Evolutionary conservation across 2,113 vertebrate genomes (phyloP).

Genomic region (Antechinus stuartii): DNA sequence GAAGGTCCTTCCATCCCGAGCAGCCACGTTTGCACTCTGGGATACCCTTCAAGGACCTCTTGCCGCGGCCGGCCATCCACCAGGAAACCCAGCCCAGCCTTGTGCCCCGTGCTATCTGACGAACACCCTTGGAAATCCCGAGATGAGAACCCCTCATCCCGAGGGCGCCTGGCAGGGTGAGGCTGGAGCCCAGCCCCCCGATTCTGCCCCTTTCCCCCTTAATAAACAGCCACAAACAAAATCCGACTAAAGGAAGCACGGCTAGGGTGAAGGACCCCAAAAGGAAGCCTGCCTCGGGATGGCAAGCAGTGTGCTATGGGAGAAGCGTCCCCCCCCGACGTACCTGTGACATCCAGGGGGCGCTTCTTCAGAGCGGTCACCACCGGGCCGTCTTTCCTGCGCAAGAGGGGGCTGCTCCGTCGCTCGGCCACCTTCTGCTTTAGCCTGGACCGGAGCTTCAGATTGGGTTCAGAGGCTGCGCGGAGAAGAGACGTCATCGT

Average conservation of each 20-base stretch:
- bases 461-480: constrained; percentile 96
- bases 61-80: fast-evolving
- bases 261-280: background rate
- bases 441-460: constrained; percentile 96
- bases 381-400: constrained; percentile 93
- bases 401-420: constrained; percentile 95
- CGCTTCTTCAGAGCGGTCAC: constrained; percentile 93
- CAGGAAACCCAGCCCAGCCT: fast-evolving
- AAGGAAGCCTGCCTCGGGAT: fast-evolving
- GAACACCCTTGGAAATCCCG: no score
- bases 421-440: constrained; percentile 98
- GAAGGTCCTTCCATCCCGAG: no score
- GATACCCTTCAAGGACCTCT: no score
- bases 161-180: background rate
- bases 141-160: background rate
- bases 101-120: no score
- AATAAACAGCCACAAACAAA: background rate
- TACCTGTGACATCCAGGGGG: constrained; percentile 93
- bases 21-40: no score
- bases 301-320: fast-evolving
- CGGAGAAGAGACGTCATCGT: fast-evolving
- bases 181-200: no score
- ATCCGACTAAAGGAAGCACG: no score
- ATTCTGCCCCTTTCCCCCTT: no score
- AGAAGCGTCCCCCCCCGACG: background rate